These are phyloP conservation scores for Chrysemys picta DNA, from an alignment of 2,113 vertebrate genomes.

Conservation along the genomic window DNA sequence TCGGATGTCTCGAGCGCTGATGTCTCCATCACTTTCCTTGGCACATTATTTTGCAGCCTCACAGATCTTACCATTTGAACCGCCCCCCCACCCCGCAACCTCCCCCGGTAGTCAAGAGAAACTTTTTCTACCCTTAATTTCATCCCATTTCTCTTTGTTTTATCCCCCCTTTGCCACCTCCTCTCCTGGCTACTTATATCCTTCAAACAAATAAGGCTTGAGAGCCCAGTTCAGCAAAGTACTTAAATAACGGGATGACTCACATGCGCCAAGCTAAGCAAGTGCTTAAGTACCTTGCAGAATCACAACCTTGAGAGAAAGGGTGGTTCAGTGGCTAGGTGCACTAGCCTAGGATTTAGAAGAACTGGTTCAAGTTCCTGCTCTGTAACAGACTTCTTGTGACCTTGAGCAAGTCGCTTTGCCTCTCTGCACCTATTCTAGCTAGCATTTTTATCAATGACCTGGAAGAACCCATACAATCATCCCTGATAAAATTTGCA, in stretches of 20 bases:
- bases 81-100: not conserved
- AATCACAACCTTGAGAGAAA: not conserved
- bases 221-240: not conserved
- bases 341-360: not conserved
- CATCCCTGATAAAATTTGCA: too few relatives aligned
- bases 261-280: not conserved
- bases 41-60: constrained; percentile 30
- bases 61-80: constrained; percentile 7
- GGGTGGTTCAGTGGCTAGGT: not conserved
- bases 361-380: not conserved
- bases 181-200: not conserved
- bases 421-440: too few relatives aligned
- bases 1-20: constrained; percentile 34
- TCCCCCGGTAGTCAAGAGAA: constrained; percentile 22
- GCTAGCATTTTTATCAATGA: too few relatives aligned
- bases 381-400: not conserved
- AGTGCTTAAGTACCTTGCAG: not conserved
- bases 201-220: not conserved
- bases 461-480: too few relatives aligned
- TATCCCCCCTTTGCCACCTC: not conserved
- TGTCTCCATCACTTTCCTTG: constrained; percentile 35
- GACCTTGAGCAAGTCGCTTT: too few relatives aligned
- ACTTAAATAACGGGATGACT: not conserved
- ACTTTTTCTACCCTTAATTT: not conserved
- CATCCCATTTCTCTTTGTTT: not conserved